Conservation (phyloP, 2,888 invertebrate species). For the Netelia melanura region DNA sequence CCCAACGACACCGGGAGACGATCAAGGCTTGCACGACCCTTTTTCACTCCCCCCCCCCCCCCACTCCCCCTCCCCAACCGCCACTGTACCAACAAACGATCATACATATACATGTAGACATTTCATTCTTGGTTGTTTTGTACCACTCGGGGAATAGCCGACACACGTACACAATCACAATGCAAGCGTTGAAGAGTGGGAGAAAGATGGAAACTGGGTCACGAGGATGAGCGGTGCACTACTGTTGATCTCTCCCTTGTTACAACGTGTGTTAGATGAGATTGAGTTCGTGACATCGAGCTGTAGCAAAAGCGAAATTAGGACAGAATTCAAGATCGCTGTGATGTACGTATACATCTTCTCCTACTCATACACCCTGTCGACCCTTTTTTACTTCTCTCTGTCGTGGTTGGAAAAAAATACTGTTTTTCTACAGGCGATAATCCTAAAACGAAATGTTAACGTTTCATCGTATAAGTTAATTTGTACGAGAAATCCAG, state of each 20-base stretch:
- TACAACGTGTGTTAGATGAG: conserved; percentile 55
- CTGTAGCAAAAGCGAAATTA: conserved; percentile 57
- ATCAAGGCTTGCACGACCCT: conserved; percentile 50
- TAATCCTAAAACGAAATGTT: conserved; percentile 26
- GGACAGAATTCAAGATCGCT: conserved; percentile 62
- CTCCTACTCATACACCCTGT: background rate
- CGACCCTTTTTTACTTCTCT: background rate
- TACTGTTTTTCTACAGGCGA: conserved; percentile 30
- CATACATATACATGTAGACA: conserved; percentile 36
- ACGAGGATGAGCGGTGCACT: conserved; percentile 43
- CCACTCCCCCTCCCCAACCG: background rate
- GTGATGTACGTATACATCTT: conserved; percentile 14
- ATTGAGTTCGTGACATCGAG: conserved; percentile 66
- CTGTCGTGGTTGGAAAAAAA: background rate
- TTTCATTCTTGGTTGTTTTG: conserved; percentile 62
- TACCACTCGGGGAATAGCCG: conserved; percentile 50
- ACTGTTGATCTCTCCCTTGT: conserved; percentile 7
- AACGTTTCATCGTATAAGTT: conserved; percentile 34
- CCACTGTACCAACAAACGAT: background rate
- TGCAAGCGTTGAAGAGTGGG: conserved; percentile 28
- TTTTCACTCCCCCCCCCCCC: conserved; percentile 30
- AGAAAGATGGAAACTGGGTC: conserved; percentile 65
- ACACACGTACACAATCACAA: conserved; percentile 7
- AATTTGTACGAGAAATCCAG: conserved; percentile 20
- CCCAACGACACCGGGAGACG: conserved; percentile 38